A percentile compares a stretch with the other conserved stretches of the same genome.
phyloP scores from a whole-genome alignment of 2,113 vertebrate genomes.

The Macaca fascicularis region T2T-MFA8v1.1 NC_088387.1:39110001-39110500 shows the following conservation, averaged over 20 bases:
- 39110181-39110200: neutral
- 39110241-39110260: neutral
- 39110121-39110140: neutral
- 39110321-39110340: neutral
- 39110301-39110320: neutral
- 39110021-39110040: neutral
- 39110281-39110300: neutral
- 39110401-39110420: neutral
- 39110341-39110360: neutral
- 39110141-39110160: neutral
- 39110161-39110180: neutral
- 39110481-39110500: neutral
- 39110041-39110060: neutral
- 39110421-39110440: neutral
- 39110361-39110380: neutral
- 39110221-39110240: neutral
- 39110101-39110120: neutral
- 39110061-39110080: neutral
- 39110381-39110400: neutral
- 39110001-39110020: neutral
- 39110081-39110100: neutral
- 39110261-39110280: neutral
- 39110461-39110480: neutral
- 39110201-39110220: neutral
- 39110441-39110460: neutral